Base-by-base conservation (phyloP, 2,888 invertebrate species). In the Cyclophora punctaria region DNA sequence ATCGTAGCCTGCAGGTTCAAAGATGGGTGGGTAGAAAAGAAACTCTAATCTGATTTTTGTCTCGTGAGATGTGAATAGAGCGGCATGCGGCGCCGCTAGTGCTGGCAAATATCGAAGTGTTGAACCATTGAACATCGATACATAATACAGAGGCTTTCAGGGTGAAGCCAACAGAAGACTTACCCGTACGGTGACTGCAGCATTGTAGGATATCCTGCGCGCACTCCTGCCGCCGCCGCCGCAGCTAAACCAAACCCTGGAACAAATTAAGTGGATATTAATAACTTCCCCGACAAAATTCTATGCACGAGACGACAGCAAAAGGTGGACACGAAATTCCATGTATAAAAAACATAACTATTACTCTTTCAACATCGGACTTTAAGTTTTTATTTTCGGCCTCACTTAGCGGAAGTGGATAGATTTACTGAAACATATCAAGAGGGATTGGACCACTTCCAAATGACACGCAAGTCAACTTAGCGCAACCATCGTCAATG, bases 131-230 rank as follows among this genome's bases (percentile, higher is more conserved):
- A 88, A 87, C 85, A 86, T 84, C 78, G 72, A 86, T 78, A 82
- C 71, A 80, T 79, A 68, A 80, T 75, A 83, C 72, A 81, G 64
- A 79, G 76, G 75, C 71, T 67, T 62, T 59, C 59, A 64, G 60
- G 58, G 56, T 60, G 56, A 44, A 40, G 51, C 50, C 52, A 53
- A 56, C 53, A 53, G 55, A 35, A 7, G 59, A 93, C 95, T 95
- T 89, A 96, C 96, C 95, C 95, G 76, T 95, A 96, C 78, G 94
- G 95, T 62, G 95, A 91, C 54, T 93, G 95, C 69, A 96, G 88
- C 58, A 95, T 92, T 47, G 93, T 89, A 50, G 93, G 95, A 77
- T 95, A 95, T 59, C 95, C 94, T 33, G 95, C 90, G 62, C 95
- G 91, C 56, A 95, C 93, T 58, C 94, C 94, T 48, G 92, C 90